Evolutionary conservation across 1,140 invertebrate species (phyloP).

Genomic region (Philotrypesis tridentata): DNA sequence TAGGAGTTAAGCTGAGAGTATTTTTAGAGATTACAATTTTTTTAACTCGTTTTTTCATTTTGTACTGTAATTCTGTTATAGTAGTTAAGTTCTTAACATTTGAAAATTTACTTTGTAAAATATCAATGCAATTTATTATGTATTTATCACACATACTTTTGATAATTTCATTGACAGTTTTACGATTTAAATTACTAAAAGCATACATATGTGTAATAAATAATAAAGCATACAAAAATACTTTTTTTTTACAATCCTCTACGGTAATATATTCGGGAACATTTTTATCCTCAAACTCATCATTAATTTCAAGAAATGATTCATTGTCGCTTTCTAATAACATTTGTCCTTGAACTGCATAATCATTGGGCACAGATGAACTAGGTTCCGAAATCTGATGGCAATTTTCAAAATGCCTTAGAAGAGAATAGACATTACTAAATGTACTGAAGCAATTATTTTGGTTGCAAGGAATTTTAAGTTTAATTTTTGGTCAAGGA

Average conservation of each 20-base stretch:
- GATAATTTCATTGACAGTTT: not conserved
- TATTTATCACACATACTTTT: not conserved
- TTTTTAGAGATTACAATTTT: not conserved
- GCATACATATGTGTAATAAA: not conserved
- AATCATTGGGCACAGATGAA: no score
- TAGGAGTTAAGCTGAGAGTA: not conserved
- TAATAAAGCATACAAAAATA: not conserved
- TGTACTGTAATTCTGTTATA: no score
- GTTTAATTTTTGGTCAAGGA: no score
- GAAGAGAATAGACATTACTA: not conserved
- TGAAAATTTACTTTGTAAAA: not conserved
- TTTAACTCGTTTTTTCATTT: not conserved
- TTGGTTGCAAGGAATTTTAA: no score
- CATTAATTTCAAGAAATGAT: no score
- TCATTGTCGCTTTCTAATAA: no score
- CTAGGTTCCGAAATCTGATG: no score
- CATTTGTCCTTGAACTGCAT: no score
- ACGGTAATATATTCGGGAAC: no score
- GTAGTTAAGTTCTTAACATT: no score
- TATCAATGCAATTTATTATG: not conserved
- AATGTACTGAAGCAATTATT: not conserved
- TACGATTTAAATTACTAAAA: not conserved
- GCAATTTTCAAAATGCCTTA: constrained; percentile 1
- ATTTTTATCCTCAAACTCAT: no score
- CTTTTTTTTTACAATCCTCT: not conserved